Percentiles rank a stretch among this genome's conserved stretches.
Evolutionary conservation across 2,113 vertebrate species (phyloP).

Genomic region (Malurus cyaneus): DNA sequence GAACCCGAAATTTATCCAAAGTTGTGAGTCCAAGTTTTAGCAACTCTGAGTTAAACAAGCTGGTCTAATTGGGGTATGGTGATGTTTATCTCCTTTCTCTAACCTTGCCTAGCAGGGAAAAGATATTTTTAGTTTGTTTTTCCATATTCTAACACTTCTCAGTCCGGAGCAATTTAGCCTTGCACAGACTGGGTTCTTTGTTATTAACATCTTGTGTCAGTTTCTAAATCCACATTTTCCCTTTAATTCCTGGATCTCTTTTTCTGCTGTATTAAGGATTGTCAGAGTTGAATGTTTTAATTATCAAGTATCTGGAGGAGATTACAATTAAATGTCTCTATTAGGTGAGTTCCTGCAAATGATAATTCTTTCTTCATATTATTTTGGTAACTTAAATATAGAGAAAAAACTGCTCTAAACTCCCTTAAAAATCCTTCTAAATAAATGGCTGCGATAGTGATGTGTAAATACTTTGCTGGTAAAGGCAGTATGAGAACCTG

Average conservation of each 20-base stretch:
- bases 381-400: not conserved
- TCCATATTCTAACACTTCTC: not conserved
- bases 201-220: not conserved
- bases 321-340: not conserved
- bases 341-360: not conserved
- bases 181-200: not conserved
- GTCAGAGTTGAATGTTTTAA: conserved; percentile 6
- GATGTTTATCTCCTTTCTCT: not conserved
- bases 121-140: conserved; percentile 42
- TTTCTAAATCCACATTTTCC: conserved; percentile 28
- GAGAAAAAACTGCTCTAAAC: not conserved
- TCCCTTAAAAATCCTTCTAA: not conserved
- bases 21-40: not conserved
- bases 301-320: not conserved
- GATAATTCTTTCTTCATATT: not conserved
- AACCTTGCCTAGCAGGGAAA: conserved; percentile 7
- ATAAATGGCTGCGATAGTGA: not conserved
- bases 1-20: not conserved
- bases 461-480: not conserved
- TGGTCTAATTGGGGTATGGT: not conserved
- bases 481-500: not conserved
- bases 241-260: conserved; percentile 40
- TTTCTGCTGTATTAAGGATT: conserved; percentile 44
- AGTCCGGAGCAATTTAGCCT: conserved; percentile 38
- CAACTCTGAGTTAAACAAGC: not conserved